Evolutionary conservation across 2,113 vertebrate genomes (phyloP).

Genomic region (Reinhardtius hippoglossoides): DNA sequence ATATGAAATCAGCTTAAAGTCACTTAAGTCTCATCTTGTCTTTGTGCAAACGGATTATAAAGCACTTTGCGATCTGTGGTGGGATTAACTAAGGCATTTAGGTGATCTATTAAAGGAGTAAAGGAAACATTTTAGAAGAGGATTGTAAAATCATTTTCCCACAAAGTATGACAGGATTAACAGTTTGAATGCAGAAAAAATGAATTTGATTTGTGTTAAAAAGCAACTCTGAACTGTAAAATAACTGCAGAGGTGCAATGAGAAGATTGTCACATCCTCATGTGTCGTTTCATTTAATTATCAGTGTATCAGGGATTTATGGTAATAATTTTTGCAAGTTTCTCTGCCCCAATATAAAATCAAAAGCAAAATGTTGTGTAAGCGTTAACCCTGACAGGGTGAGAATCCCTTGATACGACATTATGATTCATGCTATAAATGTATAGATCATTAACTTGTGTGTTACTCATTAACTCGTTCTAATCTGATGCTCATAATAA

Average conservation of each 20-base stretch:
- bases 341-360: neutral
- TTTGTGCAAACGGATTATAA: constrained; percentile 55
- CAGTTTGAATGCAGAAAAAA: constrained; percentile 8
- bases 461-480: neutral
- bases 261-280: neutral
- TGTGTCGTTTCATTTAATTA: neutral
- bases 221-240: neutral
- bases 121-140: constrained; percentile 27
- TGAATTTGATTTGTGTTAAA: neutral
- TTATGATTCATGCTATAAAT: constrained; percentile 13
- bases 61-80: constrained; percentile 52
- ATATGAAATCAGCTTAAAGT: constrained; percentile 33
- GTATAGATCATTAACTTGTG: constrained; percentile 2
- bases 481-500: neutral
- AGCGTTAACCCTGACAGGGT: neutral
- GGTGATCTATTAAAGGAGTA: constrained; percentile 47
- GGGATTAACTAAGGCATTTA: constrained; percentile 62
- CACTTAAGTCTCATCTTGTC: constrained; percentile 40
- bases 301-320: neutral
- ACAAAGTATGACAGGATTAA: constrained; percentile 21
- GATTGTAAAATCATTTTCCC: constrained; percentile 22
- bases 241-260: neutral
- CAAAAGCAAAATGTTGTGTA: constrained; percentile 6
- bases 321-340: neutral
- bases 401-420: neutral